Evolutionary conservation across 2,888 invertebrate genomes (phyloP).

Genomic region (Drosophila greeni): DNA sequence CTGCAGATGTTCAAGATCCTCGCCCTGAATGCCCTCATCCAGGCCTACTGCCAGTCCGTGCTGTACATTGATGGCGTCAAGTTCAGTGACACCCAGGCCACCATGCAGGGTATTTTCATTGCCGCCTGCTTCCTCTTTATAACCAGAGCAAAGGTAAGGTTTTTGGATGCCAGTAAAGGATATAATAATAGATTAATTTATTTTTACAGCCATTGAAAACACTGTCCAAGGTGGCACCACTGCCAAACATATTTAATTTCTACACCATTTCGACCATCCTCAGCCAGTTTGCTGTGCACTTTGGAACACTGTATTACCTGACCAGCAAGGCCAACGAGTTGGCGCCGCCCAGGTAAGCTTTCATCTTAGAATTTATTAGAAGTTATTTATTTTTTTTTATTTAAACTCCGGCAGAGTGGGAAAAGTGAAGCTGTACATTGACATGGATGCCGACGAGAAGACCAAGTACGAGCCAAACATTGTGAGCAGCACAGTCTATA

Average conservation of each 20-base stretch:
- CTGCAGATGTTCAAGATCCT: slow-evolving; percentile 99
- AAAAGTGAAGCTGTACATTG: slow-evolving; percentile 82
- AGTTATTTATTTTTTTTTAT: neutral
- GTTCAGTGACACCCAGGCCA: slow-evolving; percentile 98
- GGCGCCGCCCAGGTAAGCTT: slow-evolving; percentile 84
- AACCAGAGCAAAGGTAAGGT: slow-evolving; percentile 94
- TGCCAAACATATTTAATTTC: slow-evolving; percentile 98
- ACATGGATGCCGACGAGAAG: slow-evolving; percentile 83
- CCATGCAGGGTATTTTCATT: slow-evolving; percentile 95
- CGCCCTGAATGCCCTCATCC: slow-evolving; percentile 96
- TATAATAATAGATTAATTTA: slow-evolving; percentile 71
- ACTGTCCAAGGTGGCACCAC: slow-evolving; percentile 94
- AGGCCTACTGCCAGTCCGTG: slow-evolving; percentile 99
- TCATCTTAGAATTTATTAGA: neutral
- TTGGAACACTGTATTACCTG: slow-evolving; percentile 92
- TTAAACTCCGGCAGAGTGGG: slow-evolving; percentile 79
- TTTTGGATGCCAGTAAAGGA: neutral
- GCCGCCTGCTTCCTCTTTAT: slow-evolving; percentile 99
- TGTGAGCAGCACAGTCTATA: slow-evolving; percentile 98
- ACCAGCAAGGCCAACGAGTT: slow-evolving; percentile 88
- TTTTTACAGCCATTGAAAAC: slow-evolving; percentile 88
- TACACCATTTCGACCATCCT: slow-evolving; percentile 98
- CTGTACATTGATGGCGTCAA: slow-evolving; percentile 98
- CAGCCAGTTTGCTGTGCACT: slow-evolving; percentile 96
- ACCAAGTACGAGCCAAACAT: slow-evolving; percentile 95